These are phyloP conservation scores for Hyperopisus bebe DNA, from an alignment of 2,113 vertebrate species.

Conservation along the genomic window DNA sequence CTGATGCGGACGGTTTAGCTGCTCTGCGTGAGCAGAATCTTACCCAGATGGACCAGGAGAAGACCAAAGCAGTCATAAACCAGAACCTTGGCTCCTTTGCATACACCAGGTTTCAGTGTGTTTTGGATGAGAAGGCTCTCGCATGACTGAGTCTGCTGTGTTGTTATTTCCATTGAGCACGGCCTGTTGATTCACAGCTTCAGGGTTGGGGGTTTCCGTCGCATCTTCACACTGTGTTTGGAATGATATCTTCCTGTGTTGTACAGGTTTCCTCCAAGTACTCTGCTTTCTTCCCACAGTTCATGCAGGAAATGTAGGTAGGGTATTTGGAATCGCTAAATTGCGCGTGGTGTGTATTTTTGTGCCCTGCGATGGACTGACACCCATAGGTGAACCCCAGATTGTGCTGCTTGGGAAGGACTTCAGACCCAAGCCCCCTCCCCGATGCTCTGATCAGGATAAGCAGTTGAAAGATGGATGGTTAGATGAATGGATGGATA, in stretches of 20 bases:
- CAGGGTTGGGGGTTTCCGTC: not conserved
- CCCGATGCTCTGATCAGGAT: not conserved
- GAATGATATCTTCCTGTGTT: not conserved
- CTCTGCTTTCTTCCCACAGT: not conserved
- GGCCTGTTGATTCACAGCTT: not conserved
- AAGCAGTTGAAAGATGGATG: not conserved
- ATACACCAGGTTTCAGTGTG: not conserved
- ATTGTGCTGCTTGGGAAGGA: not conserved
- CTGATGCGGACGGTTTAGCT: not conserved
- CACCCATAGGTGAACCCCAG: not conserved
- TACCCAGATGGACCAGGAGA: not conserved
- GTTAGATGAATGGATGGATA: not conserved
- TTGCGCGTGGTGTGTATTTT: not conserved
- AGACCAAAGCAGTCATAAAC: not conserved
- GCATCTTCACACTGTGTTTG: not conserved
- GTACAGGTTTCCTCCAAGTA: not conserved
- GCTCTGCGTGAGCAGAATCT: not conserved
- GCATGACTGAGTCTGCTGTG: not conserved
- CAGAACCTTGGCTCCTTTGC: not conserved
- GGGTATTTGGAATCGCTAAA: not conserved
- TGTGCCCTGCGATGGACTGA: not conserved
- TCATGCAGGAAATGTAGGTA: not conserved
- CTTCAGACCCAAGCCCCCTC: not conserved
- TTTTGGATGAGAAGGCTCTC: not conserved
- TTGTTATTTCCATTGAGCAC: not conserved